Base-by-base conservation (phyloP, 1,140 invertebrate species). In the Nymphalis io region DNA sequence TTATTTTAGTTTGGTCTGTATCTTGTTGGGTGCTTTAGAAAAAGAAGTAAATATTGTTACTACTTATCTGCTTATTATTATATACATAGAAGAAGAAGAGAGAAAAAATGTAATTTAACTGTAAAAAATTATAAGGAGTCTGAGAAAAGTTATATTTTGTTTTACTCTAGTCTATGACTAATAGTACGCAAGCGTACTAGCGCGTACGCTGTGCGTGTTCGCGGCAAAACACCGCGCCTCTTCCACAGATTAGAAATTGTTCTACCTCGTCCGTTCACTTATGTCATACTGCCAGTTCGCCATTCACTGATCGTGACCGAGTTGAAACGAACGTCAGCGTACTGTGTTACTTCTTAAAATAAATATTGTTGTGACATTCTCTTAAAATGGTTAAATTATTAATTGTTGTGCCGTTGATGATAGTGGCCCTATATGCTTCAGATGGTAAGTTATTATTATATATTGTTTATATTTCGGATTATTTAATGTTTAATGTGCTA, bases 371-470 rank as follows among this genome's bases (percentile, higher is more conserved):
- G 80, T 80, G 38, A 1, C n/a, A 6, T 48, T 18, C n/a, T 51
- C 18, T 75, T 51, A 78, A 60, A 83, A 90, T 90, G 88, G 80
- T 80, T 66, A 87, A 85, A 59, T 75, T 90, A 38, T 72, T 79
- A 42, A 39, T 88, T 59, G 61, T 88, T 70, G 84, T 90, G 74
- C 81, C 86, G 33, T 76, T 87, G 8, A 74, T 90, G 18, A 71
- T 90, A 53, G 67, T 90, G 21, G 84, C 81, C 48, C 59, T 85
- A 57, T 87, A 88, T 64, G 72, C 84, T 8, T 78, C 79, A 81
- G 71, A 83, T 71, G 81, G 88, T 88, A 71, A 82, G 88, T 81
- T 67, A 58, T 66, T 68, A 53, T 21, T 21, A n/a, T 58, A 1
- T 66, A 38, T 33, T 18, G 4, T 38, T 59, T 59, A 0, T 57